Conservation (phyloP, 2,113 vertebrate species). For the Dipodomys spectabilis region DNA sequence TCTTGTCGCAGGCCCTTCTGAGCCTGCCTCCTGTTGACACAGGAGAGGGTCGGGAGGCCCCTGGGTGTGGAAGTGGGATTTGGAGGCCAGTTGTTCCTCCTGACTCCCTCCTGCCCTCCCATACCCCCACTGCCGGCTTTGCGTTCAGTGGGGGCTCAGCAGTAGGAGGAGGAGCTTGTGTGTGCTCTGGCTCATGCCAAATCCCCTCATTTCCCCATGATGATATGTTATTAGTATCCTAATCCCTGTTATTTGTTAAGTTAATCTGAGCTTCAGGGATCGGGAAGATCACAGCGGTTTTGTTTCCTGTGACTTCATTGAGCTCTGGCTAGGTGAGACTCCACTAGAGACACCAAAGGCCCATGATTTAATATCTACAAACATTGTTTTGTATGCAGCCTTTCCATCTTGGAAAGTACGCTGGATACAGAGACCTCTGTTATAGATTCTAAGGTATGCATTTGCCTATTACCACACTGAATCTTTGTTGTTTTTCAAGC, state of each 20-base stretch:
- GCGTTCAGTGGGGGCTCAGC: not conserved
- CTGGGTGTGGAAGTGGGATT: slow-evolving; percentile 7
- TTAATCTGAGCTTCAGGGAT: slow-evolving; percentile 64
- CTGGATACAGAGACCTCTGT: not conserved
- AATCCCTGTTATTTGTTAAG: slow-evolving; percentile 75
- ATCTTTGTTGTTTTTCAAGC: not conserved
- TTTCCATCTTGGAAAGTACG: not conserved
- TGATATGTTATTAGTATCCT: slow-evolving; percentile 68
- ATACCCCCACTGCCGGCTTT: not conserved
- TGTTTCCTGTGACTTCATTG: slow-evolving; percentile 69
- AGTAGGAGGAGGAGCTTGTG: not conserved
- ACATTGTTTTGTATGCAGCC: slow-evolving; percentile 10
- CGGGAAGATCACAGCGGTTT: slow-evolving; percentile 65
- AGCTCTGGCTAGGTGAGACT: slow-evolving; percentile 22
- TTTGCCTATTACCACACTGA: slow-evolving; percentile 48
- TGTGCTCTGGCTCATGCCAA: slow-evolving; percentile 47
- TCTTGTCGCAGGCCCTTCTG: not conserved
- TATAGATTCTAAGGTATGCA: not conserved
- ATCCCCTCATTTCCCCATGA: slow-evolving; percentile 56
- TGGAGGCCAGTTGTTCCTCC: not conserved
- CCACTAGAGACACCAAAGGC: not conserved
- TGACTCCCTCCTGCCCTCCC: not conserved
- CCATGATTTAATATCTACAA: slow-evolving; percentile 24
- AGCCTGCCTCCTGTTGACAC: not conserved
- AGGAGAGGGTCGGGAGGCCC: rapidly evolving